Percentiles rank a stretch among this genome's conserved stretches.
These are phyloP conservation scores for Drosophila setosimentum DNA, from an alignment of 2,888 invertebrate genomes.

Conservation along the genomic window DNA sequence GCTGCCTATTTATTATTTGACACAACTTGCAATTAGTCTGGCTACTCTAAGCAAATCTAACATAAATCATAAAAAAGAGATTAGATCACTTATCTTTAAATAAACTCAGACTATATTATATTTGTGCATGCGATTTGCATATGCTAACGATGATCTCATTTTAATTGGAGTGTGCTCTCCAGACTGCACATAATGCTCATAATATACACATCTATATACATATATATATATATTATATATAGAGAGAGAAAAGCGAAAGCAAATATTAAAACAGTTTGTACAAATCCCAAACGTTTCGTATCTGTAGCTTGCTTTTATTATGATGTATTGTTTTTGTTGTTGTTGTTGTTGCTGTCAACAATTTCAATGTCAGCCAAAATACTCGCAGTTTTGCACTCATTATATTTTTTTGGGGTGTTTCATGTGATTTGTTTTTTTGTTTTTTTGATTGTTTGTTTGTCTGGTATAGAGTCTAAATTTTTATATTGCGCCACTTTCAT, in stretches of 20 bases:
- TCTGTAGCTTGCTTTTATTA: slow-evolving; percentile 16
- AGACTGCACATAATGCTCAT: slow-evolving; percentile 25
- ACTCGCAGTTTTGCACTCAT: slow-evolving; percentile 41
- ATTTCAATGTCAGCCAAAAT: slow-evolving; percentile 69
- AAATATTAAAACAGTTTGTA: slow-evolving; percentile 51
- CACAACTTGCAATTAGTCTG: background rate
- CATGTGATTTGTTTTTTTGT: slow-evolving; percentile 11
- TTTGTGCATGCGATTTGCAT: slow-evolving; percentile 1
- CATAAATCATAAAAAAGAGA: background rate
- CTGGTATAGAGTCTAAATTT: slow-evolving; percentile 15
- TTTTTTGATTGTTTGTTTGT: slow-evolving; percentile 4
- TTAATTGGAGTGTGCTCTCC: slow-evolving; percentile 2
- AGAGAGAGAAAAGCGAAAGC: background rate
- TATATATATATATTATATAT: background rate
- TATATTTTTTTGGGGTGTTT: slow-evolving; percentile 24
- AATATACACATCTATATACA: background rate
- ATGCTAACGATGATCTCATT: slow-evolving; percentile 30
- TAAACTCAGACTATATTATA: background rate
- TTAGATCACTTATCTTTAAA: background rate
- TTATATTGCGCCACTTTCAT: slow-evolving; percentile 46
- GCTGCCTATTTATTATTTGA: background rate
- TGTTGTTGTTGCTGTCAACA: slow-evolving; percentile 25
- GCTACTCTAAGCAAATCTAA: too few relatives aligned
- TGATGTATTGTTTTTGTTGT: slow-evolving; percentile 1
- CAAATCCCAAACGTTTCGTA: slow-evolving; percentile 17